These are phyloP conservation scores for Diacarnus erythraeanus DNA, from an alignment of 37 sponge, comb jelly and placozoan genomes.

Conservation along the genomic window DNA sequence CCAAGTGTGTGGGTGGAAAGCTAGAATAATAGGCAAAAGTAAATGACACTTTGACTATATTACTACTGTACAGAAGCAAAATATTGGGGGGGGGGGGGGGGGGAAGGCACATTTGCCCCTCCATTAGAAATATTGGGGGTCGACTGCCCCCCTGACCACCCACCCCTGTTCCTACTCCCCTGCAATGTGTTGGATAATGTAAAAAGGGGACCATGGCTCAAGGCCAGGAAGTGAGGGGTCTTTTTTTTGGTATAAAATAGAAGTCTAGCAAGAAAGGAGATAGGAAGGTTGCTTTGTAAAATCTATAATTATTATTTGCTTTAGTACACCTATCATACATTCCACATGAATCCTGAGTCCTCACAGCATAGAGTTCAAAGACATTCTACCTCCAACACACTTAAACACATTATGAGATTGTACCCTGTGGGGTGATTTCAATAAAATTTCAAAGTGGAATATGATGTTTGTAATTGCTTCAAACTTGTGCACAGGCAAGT, in stretches of 20 bases:
- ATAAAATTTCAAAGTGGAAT: constrained; percentile 40
- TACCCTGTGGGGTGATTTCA: constrained; percentile 55
- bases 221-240: no score
- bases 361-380: constrained; percentile 41
- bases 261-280: neutral
- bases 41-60: no score
- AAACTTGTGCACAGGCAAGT: constrained; percentile 41
- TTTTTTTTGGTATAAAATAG: neutral
- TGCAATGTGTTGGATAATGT: no score
- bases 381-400: constrained; percentile 50
- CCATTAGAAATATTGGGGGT: no score
- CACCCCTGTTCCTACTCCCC: no score
- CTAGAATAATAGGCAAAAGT: no score
- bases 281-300: constrained; percentile 32
- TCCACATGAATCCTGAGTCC: constrained; percentile 48
- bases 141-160: no score
- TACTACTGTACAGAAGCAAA: no score
- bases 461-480: constrained; percentile 64
- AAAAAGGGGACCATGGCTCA: no score
- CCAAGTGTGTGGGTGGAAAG: no score
- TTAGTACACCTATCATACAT: constrained; percentile 55
- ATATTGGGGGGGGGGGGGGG: no score
- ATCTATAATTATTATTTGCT: constrained; percentile 58
- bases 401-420: constrained; percentile 44
- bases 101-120: no score